Base-by-base conservation (phyloP, 2,797 vertebrate genomes). In the Numenius phaeopus region DNA sequence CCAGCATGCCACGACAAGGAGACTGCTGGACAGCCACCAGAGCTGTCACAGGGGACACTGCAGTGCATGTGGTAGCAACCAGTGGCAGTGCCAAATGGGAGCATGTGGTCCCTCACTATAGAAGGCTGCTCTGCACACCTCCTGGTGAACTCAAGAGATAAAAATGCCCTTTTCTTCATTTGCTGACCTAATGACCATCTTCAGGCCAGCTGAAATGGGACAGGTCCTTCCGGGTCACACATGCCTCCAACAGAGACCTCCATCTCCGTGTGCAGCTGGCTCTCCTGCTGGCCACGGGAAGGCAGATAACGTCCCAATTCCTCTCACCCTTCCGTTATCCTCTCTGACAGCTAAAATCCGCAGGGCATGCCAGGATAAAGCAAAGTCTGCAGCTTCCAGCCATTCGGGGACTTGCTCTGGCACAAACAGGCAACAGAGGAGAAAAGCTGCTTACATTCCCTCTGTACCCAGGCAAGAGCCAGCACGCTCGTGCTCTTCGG, bases 401-500 rank as follows among this genome's bases (percentile, higher is more conserved):
- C 79, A 50, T 72, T 14, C 1, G 2, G 50, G 39, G 49, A 47
- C 83, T 32, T 47, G 49, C 76, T 80, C 67, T 42, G 83, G 76
- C 83, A 92, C 55, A 46, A 50, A 23, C 13, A 11, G 40, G 42
- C 66, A 55, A 52, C 18, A 14, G 54, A 61, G 40, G 20, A 85
- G 77, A 77, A 77, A 84, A 80, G 88, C 90, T 76, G 72, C 47
- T 82, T 71, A 67, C 11, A 65, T 5, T 42, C n/a, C 52, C n/a
- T 29, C 46, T 39, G 46, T 39, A 85, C 37, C 66, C 4, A 54
- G 46, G 39, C 62, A 70, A 62, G 65, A 54, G 64, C 77, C 75
- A 82, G 65, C 10, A 47, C 0, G 1, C 79, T 69, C 3, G 0
- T 6, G 58, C 55, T 64, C 59, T 57, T 59, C 0, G 1, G 34